Evolutionary conservation across 2,113 vertebrate genomes (phyloP).

Genomic region (Etia nguti): DNA sequence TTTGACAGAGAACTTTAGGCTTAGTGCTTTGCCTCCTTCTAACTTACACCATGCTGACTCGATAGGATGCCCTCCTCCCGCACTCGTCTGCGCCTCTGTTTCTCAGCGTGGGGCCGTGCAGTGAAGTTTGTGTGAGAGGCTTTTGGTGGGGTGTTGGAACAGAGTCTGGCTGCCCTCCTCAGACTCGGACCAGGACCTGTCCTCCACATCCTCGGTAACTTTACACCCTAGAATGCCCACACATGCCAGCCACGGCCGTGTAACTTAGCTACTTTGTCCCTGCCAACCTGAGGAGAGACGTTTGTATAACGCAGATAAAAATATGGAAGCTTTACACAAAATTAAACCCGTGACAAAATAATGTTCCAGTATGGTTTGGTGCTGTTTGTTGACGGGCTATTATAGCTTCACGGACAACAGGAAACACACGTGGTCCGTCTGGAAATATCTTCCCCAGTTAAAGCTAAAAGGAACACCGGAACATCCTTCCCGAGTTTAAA

Average conservation of each 20-base stretch:
- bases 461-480: neutral
- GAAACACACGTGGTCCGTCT: constrained; percentile 46
- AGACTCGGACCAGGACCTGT: neutral
- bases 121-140: neutral
- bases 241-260: constrained; percentile 35
- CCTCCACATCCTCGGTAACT: constrained; percentile 60
- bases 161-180: constrained; percentile 27
- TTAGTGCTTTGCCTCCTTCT: neutral
- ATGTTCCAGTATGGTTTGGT: neutral
- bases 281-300: neutral
- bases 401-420: neutral
- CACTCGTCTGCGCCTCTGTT: constrained; percentile 57
- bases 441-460: constrained; percentile 43
- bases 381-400: neutral
- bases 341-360: neutral
- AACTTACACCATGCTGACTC: constrained; percentile 27
- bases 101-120: constrained; percentile 49
- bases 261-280: neutral
- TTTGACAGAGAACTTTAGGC: neutral
- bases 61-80: constrained; percentile 60
- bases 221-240: neutral
- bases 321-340: rapidly evolving
- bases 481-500: neutral
- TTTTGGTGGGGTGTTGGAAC: neutral
- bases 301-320: neutral